Percentiles rank a stretch among this genome's conserved stretches.
These are phyloP conservation scores for Myiothlypis coronata DNA, from an alignment of 2,797 vertebrate species.

Conservation along the genomic window DNA sequence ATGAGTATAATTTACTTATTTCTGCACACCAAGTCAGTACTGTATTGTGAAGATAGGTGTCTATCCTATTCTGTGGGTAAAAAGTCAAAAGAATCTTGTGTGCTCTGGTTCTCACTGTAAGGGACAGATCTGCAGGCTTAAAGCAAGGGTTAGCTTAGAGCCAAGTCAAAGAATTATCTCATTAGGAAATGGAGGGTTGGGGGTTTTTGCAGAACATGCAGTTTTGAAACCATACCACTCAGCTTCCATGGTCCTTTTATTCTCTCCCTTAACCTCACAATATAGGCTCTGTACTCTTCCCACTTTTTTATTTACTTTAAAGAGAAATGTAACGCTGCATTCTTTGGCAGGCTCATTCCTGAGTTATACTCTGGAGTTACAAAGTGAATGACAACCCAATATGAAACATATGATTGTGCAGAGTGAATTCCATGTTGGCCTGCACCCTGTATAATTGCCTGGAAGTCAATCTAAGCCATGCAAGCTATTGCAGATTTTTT, in stretches of 20 bases:
- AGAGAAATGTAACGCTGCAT: neutral
- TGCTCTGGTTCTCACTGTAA: neutral
- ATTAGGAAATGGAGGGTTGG: rapidly evolving
- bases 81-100: neutral
- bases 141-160: neutral
- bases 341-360: neutral
- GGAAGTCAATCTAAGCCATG: neutral
- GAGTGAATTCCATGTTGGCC: conserved; percentile 3
- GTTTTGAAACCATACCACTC: neutral
- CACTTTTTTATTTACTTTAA: neutral
- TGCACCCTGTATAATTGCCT: neutral
- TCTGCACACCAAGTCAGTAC: neutral
- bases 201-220: neutral
- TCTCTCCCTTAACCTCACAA: neutral
- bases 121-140: neutral
- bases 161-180: neutral
- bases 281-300: neutral
- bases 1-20: neutral
- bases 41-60: neutral
- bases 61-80: neutral
- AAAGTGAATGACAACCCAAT: neutral
- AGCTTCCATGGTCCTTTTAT: neutral
- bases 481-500: neutral
- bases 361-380: neutral
- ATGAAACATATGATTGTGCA: neutral